Base-by-base conservation (phyloP, 2,888 invertebrate genomes). In the Drosophila eohydei region DNA sequence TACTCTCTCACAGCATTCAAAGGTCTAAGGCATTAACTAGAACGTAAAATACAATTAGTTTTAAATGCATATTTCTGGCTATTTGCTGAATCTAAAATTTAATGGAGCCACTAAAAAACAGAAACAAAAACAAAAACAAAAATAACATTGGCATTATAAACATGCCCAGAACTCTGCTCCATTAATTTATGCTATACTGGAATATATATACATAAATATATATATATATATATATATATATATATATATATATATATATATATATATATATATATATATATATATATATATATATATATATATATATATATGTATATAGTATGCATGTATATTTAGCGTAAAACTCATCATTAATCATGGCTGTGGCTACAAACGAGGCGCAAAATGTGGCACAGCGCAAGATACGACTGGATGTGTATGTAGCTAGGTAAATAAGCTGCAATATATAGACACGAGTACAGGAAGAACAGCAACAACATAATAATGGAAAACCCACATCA, bases 281-380 rank as follows among this genome's bases (percentile, higher is more conserved):
- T 30, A 4, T 14, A 21, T 40, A 4, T 11, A 9, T n/a, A n/a
- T 41, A n/a, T 55, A 28, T 12, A 32, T 3, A 44, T 4, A 28
- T 4, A 14, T 5, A 30, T 8, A 14, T 28, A 8, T 12, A 16
- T 26, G 41, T 3, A 40, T 3, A 38, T 14, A 12, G n/a, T 3
- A 26, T 40, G 26, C 32, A 57, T 58, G 36, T 28, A 4, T 16
- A 30, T 50, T 2, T 9, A 12, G 32, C 12, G 41, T 48, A 44
- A 50, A 57, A 61, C 60, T 58, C 51, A 71, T 74, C 65, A 77
- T 71, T 67, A 84, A 81, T 81, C 81, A 81, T 52, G 57, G 43
- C 62, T 50, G 30, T 51, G 56, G 46, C n/a, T 50, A 32, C 4
- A 32, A 50, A 11, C 5, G 16, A 30, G 16, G 32, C 58, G 44